A percentile compares a stretch with the other conserved stretches of the same genome.
Evolutionary conservation across 2,888 invertebrate species (phyloP).

Genomic region (Rhynchonema sp.): DNA sequence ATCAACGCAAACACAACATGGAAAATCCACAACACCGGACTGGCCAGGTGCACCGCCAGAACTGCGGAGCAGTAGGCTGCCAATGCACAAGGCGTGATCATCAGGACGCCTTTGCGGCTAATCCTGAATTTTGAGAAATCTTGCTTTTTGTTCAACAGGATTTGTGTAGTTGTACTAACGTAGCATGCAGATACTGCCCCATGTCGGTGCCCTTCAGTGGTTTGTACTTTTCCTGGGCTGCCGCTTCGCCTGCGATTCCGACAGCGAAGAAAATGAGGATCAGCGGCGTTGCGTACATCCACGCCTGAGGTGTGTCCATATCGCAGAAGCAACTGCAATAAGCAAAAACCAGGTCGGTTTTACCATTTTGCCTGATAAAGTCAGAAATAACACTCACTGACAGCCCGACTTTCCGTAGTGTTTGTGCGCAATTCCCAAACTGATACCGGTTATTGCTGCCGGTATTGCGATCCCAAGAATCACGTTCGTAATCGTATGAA

Average conservation of each 20-base stretch:
- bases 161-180: too few species aligned
- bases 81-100: background rate
- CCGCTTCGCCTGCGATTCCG: slow-evolving; percentile 3
- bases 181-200: background rate
- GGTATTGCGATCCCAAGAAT: background rate
- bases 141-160: too few species aligned
- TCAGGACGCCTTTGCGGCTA: background rate
- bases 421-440: background rate
- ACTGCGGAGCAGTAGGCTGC: background rate
- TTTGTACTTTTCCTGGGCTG: slow-evolving; percentile 2
- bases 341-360: too few species aligned
- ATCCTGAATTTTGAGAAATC: too few species aligned
- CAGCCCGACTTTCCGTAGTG: background rate
- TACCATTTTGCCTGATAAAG: too few species aligned
- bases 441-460: background rate
- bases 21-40: background rate
- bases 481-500: background rate
- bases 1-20: background rate
- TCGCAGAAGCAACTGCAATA: slow-evolving; percentile 6
- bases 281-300: slow-evolving; percentile 4
- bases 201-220: slow-evolving; percentile 3
- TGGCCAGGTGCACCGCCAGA: background rate
- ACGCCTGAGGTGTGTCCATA: slow-evolving; percentile 1
- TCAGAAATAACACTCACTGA: slow-evolving; percentile 4
- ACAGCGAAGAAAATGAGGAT: slow-evolving; percentile 1